These are phyloP conservation scores for Muschampia plurimacula DNA, from an alignment of 2,888 invertebrate species.

Conservation along the genomic window DNA sequence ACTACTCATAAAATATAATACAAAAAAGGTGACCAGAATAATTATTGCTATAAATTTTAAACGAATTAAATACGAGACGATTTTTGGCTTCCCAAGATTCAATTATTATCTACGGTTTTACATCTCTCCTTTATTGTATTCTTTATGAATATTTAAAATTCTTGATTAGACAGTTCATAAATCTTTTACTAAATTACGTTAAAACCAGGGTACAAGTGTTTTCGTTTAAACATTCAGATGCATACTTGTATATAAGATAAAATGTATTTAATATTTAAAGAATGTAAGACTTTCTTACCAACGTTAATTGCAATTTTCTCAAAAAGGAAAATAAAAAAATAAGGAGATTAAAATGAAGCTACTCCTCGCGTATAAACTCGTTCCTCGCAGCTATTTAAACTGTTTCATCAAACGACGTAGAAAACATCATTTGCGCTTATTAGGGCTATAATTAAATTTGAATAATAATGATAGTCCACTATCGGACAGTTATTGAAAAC, in stretches of 20 bases:
- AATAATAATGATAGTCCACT: no score
- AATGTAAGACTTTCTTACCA: neutral
- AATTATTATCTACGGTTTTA: neutral
- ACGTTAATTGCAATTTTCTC: neutral
- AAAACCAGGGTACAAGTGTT: neutral
- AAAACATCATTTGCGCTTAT: neutral
- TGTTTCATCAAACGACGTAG: neutral
- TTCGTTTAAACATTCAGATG: conserved; percentile 4
- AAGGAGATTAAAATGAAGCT: conserved; percentile 2
- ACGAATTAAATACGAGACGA: neutral
- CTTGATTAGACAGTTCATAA: conserved; percentile 20
- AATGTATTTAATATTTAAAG: conserved; percentile 12
- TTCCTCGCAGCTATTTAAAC: neutral
- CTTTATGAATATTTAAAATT: conserved; percentile 14
- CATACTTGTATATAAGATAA: neutral
- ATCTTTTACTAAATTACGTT: conserved; percentile 6
- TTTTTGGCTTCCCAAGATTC: neutral
- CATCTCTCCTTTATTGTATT: neutral
- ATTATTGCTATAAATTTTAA: no score
- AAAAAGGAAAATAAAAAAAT: neutral
- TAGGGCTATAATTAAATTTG: neutral
- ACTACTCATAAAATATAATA: no score
- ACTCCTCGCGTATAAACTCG: neutral
- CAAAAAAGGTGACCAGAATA: no score
- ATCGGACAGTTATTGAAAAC: no score